Conservation (phyloP, 2,888 invertebrate species). For the Agrochola circellaris region DNA sequence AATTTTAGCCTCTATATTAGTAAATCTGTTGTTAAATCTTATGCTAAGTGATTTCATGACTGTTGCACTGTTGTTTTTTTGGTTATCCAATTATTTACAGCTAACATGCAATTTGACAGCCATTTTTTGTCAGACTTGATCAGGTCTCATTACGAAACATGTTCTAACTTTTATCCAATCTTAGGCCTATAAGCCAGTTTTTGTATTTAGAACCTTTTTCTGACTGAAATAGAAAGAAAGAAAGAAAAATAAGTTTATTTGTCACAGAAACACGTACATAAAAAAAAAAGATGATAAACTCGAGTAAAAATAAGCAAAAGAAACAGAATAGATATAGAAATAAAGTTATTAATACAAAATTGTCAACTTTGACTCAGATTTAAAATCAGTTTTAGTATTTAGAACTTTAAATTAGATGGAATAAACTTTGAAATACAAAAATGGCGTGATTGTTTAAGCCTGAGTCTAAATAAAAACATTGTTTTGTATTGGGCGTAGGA, state of each 20-base stretch:
- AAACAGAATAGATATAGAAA: no score
- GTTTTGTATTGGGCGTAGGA: background rate
- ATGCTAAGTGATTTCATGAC: background rate
- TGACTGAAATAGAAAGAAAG: no score
- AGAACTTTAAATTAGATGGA: background rate
- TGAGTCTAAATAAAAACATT: background rate
- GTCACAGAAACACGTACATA: no score
- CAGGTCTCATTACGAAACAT: background rate
- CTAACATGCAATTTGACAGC: background rate
- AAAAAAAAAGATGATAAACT: no score
- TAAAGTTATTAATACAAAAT: background rate
- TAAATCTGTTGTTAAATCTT: background rate
- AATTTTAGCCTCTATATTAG: background rate
- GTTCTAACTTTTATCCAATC: background rate
- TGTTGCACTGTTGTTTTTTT: background rate
- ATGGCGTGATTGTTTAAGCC: no score
- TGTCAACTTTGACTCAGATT: background rate
- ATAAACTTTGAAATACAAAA: background rate
- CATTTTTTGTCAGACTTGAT: background rate
- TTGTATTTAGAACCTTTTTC: background rate
- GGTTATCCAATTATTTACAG: background rate
- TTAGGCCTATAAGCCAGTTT: background rate
- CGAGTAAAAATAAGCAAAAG: no score
- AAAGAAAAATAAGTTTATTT: no score
- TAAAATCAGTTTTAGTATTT: background rate